Base-by-base conservation (phyloP, 1,140 invertebrate species). In the Apis laboriosa region DNA sequence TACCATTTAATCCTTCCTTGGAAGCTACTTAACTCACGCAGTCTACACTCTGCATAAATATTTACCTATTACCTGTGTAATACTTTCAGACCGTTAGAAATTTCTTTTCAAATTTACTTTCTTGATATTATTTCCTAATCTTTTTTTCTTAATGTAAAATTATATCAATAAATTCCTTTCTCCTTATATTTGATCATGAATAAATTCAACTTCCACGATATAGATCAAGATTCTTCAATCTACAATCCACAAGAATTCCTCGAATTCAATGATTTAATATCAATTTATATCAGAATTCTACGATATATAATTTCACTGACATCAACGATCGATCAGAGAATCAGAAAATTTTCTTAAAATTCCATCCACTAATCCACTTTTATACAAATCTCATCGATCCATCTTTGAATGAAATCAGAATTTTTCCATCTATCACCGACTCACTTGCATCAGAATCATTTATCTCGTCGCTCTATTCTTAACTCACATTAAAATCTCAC, bases 1-100 rank as follows among this genome's bases (percentile, higher is more conserved):
- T 67, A 19, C 66, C 9, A 64, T 21, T 67, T n/a, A 67, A 67
- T 67, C 43, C 19, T 67, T 67, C 66, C 66, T 67, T n/a, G 34
- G 43, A 67, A 67, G 34, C 19, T 67, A 21, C 34, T 43, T 21
- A 21, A 67, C 43, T 49, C 34, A n/a, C 28, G 11, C 34, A 43
- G 34, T 4, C 2, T 2, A 2, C 53, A 3, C 9, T 13, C 17
- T 58, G 7, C 17, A 7, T 24, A 61, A n/a, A 12, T n/a, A 61
- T n/a, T 12, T 13, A 61, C 12, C 60, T 61, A 24, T n/a, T n/a
- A n/a, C n/a, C n/a, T n/a, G 21, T 13, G 12, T n/a, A 13, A 61
- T n/a, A 61, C 12, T n/a, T 5, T 24, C 60, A 13, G n/a, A n/a
- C 12, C n/a, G 9, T n/a, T 13, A 5, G 24, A n/a, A 12, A n/a